Base-by-base conservation (phyloP, 2,113 vertebrate genomes). In the Paralichthys olivaceus region DNA sequence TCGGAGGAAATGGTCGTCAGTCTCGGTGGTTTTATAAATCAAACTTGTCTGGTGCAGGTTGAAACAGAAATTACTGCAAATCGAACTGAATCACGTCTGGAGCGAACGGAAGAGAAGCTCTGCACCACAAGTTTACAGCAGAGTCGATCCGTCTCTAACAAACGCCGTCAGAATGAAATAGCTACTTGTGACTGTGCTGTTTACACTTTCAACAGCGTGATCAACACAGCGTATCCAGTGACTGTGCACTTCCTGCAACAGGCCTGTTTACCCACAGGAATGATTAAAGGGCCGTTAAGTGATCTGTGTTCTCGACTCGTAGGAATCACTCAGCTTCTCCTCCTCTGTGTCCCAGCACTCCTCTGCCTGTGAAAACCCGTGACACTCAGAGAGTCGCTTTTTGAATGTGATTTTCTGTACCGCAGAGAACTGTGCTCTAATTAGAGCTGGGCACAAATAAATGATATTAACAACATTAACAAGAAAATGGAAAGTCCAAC, bases 11-110 rank as follows among this genome's bases (percentile, higher is more conserved):
- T 63, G 56, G 79, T 73, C 63, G 29, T 6, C 13, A 49, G 43
- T 82, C 67, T 54, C 45, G 64, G 79, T 65, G 72, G 61, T 82
- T 87, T 88, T 82, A 73, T 61, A 72, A 77, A 72, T 49, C 66
- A 56, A 68, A 72, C 79, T 67, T 78, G 85, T 85, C 80, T 86
- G 84, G 76, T 83, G 56, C 25, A 65, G 73, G 59, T 85, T 77
- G 71, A 86, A 87, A 81, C 71, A 53, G 55, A 80, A 74, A 79
- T 87, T 68, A 81, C 83, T 79, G 77, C 70, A 80, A 72, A 82
- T 40, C 67, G 70, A 85, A 66, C 8, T 56, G 45, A 47, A 19
- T 20, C 45, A 5, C 1, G 45, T 47, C 45, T 12, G 2, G 12
- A 17, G 12, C 3, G 14, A 17, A 45, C 43, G 4, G 43, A 12